These are phyloP conservation scores for Loris lydekkerianus DNA, from an alignment of 2,797 vertebrate species.

Conservation along the genomic window DNA sequence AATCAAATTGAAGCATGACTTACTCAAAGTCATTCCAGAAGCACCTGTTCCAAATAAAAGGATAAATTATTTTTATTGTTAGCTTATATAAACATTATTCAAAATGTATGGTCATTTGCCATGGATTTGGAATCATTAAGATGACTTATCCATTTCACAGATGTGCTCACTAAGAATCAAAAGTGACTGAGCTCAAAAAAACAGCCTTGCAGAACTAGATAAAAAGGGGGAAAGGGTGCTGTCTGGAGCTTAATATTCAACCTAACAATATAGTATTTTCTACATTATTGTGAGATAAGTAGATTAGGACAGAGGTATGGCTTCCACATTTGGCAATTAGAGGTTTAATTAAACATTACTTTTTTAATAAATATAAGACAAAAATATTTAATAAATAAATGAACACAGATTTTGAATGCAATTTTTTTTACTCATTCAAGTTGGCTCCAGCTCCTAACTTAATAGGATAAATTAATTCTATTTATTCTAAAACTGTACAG, in stretches of 20 bases:
- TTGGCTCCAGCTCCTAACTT: background rate
- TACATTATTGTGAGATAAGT: background rate
- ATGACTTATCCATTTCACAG: background rate
- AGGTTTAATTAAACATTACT: background rate
- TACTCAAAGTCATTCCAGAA: conserved; percentile 30
- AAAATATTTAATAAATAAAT: background rate
- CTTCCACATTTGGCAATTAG: background rate
- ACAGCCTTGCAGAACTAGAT: background rate
- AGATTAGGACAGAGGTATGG: background rate
- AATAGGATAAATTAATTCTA: background rate
- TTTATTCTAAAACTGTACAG: background rate
- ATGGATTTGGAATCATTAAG: background rate
- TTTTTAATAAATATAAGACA: conserved; percentile 7
- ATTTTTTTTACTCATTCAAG: background rate
- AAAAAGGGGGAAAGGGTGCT: background rate
- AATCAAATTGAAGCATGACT: background rate
- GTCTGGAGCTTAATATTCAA: background rate
- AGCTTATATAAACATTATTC: background rate
- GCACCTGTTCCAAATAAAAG: conserved; percentile 21
- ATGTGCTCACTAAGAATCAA: background rate
- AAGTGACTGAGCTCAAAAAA: background rate
- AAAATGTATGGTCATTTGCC: conserved; percentile 17
- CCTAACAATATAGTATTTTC: background rate
- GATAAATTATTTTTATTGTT: conserved; percentile 31
- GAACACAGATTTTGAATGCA: background rate